A percentile compares a stretch with the other conserved stretches of the same genome.
phyloP scores from a whole-genome alignment of 2,888 invertebrate genomes.

The Odontothrips loti region DNA sequence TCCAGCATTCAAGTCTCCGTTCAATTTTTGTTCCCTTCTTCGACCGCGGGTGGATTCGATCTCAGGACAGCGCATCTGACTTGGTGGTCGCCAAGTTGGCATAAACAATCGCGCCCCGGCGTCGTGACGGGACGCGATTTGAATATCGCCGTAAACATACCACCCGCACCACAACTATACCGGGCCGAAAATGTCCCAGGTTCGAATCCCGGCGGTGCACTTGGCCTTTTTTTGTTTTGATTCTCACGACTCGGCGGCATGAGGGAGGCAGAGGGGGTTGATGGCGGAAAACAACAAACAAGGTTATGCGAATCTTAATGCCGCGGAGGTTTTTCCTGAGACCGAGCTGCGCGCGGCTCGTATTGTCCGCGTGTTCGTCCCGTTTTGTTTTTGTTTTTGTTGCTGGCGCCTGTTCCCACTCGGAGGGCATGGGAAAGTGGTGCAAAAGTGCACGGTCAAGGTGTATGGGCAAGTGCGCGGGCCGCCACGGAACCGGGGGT shows the following conservation, averaged over 20 bases:
- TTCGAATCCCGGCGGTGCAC: too few species aligned
- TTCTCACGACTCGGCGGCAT: too few species aligned
- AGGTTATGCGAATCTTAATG: too few species aligned
- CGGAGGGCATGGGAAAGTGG: slow-evolving; percentile 3
- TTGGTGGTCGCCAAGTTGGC: too few species aligned
- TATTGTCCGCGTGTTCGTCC: neutral
- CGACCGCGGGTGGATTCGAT: too few species aligned
- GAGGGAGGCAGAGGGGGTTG: neutral
- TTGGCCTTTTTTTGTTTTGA: too few species aligned
- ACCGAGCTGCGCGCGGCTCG: neutral
- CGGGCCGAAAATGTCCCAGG: too few species aligned
- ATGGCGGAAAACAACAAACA: neutral
- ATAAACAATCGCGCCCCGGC: neutral
- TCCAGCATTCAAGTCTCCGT: neutral
- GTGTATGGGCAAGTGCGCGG: neutral
- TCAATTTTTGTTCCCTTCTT: too few species aligned
- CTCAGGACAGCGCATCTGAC: too few species aligned
- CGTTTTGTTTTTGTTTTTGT: too few species aligned
- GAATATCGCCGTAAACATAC: neutral
- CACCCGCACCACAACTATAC: neutral
- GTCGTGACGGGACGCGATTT: neutral
- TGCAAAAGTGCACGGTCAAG: slow-evolving; percentile 19
- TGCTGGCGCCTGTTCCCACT: neutral
- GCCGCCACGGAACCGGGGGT: too few species aligned
- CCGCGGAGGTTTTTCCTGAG: too few species aligned